Base-by-base conservation (phyloP, 92 coral and sea anemone species). In the Zoanthus sociatus region DNA sequence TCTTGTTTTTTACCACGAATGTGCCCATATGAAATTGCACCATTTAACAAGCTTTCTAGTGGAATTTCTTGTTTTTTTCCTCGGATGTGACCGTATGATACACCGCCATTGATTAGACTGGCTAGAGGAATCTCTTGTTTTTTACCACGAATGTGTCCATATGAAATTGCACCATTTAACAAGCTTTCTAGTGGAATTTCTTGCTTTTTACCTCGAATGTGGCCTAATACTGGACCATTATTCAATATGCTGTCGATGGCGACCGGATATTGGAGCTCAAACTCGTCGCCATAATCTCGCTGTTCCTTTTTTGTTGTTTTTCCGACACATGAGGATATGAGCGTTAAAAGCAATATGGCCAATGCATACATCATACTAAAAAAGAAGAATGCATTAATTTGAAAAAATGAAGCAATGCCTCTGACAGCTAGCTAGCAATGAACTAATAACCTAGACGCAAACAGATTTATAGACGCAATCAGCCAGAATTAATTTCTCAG, bases 21-120 rank as follows among this genome's bases (percentile, higher is more conserved):
- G 47, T 81, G 84, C 1, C 84, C 84, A 15, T 64, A 79, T 18
- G 84, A 17, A 21, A 79, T 6, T 3, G 73, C 74, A 17, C 84
- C 74, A 45, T 79, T 63, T 45, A 64, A 56, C 26, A 79, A 37
- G n/a, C 60, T 44, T 26, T 47, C 74, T 7, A 81, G 15, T 45
- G 84, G 84, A 47, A 81, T 81, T 11, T 64, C 75, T 30, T 81
- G 85, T 9, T 66, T 81, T 66, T 81, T 81, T 6, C 84, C 84
- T 8, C 84, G 84, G 9, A 79, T 79, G 61, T 79, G 84, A 0
- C 73, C 84, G 56, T 60, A 79, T 21, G 73, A 37, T 6, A 79
- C 2, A 11, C 84, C 84, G 0, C 84, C 84, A 31, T 79, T 79
- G 46, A 79, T 10, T 3, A 79, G 14, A 44, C 37, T 79, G 4